Evolutionary conservation across 2,888 invertebrate genomes (phyloP), one percentile per base, ranked within the genome.

Genomic region (Lymantria monacha): DNA sequence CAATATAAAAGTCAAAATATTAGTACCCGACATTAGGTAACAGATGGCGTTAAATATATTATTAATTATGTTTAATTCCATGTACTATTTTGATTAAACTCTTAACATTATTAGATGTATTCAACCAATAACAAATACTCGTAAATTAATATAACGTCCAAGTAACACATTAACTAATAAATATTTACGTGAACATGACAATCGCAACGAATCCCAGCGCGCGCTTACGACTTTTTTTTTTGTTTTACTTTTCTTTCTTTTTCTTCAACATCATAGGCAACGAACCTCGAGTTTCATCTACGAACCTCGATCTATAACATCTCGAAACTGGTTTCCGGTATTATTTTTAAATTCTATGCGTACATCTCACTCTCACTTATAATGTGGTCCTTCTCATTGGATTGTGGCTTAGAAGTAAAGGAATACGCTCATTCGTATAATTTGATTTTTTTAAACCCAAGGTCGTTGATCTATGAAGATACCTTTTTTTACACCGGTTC

Each of bases 271-370:
- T 9, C 45, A 7, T 37, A 38, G 42, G 48, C 44, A 48, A 42
- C 45, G 45, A 52, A 53, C 60, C 55, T 52, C 53, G 31, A 51
- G 38, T 54, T 48, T 45, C 54, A 66, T 63, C 66, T 49, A 55
- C 47, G 30, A 48, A 57, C 59, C 68, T 62, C 53, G 62, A 55
- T 53, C 51, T 31, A 58, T 57, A 49, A 47, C 53, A 49, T 38
- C 33, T 38, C 42, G 42, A 57, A 66, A 66, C 66, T 47, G 65
- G 66, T 66, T 66, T 68, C 56, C 62, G 57, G 65, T 43, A 51
- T 57, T 66, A 66, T 66, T 66, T 66, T 69, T 66, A 66, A 68
- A 66, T 63, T 63, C 51, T 57, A 66, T 57, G 55, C 53, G 46
- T 44, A 46, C 31, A 10, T 62, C 62, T 57, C 59, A 7, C 40